Base-by-base conservation (phyloP, 2,113 vertebrate species). In the Microcebus tavaratra region DNA sequence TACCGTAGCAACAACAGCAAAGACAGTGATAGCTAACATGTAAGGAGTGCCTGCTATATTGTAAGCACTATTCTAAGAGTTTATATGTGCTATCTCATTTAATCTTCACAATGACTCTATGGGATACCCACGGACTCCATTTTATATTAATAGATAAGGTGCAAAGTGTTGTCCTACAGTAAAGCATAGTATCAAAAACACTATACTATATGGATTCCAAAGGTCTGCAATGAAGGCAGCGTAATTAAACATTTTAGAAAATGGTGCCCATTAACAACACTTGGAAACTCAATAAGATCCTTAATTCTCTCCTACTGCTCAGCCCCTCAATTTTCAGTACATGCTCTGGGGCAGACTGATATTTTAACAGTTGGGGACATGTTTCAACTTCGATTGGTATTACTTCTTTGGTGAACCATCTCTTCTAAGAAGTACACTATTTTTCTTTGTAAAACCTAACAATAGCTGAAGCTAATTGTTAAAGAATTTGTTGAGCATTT, bases 401-500 rank as follows among this genome's bases (percentile, higher is more conserved):
- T 21, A 65, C 57, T 90, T 15, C 36, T 84, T 91, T 48, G 34
- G 50, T 34, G 21, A 96, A 87, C 34, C 12, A 20, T 88, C 34
- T 91, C 53, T 79, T 91, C 36, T 91, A 72, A 17, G 14, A 95
- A 78, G 29, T 27, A 42, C 1, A 20, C 25, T 39, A 57, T 61
- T 96, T 53, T 20, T 67, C 48, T 91, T 82, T 50, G 48, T 84
- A 88, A 90, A 87, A 83, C 8, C 45, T 73, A 79, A 61, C 11
- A 88, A 18, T 68, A 88, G 45, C 55, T 87, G 42, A 90, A 84
- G 18, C 48, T 90, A 53, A 42, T 42, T 82, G 2, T 57, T 89
- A 59, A 82, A 82, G 21, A 76, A 72, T 73, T 79, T 76, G 25
- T 68, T 81, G 87, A 70, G 73, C 94, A 67, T 67, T 91, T 90